Evolutionary conservation across 2,797 vertebrate species (phyloP).

Genomic region (Hemibagrus guttatus): DNA sequence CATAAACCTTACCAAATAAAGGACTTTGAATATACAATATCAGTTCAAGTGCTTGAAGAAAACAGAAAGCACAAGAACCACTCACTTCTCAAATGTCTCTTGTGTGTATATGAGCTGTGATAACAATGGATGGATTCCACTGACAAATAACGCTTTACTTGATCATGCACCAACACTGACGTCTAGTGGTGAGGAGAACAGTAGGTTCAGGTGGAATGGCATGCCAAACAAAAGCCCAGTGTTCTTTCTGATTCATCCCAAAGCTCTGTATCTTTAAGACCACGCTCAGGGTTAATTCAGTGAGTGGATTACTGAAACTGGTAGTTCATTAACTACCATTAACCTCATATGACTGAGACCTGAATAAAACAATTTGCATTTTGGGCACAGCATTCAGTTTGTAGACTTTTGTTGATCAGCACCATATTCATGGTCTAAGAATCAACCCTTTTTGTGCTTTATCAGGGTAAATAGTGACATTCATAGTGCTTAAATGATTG

Average conservation of each 20-base stretch:
- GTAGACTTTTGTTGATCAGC: background rate
- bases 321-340: background rate
- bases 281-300: background rate
- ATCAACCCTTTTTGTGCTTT: background rate
- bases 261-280: background rate
- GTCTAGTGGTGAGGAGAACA: conserved; percentile 6
- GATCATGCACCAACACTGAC: background rate
- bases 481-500: background rate
- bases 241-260: background rate
- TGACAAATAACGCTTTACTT: background rate
- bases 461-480: background rate
- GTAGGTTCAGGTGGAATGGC: background rate
- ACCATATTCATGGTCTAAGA: background rate
- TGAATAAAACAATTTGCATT: background rate
- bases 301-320: background rate
- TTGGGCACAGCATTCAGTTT: background rate
- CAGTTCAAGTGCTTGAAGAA: background rate
- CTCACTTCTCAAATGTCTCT: background rate
- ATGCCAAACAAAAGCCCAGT: background rate
- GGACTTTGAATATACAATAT: background rate
- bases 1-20: background rate
- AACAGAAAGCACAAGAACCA: background rate
- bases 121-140: background rate
- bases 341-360: background rate
- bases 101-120: background rate